Percentiles rank a stretch among this genome's conserved stretches.
Evolutionary conservation across 2,888 invertebrate species (phyloP).

Genomic region (Volucella zonaria): DNA sequence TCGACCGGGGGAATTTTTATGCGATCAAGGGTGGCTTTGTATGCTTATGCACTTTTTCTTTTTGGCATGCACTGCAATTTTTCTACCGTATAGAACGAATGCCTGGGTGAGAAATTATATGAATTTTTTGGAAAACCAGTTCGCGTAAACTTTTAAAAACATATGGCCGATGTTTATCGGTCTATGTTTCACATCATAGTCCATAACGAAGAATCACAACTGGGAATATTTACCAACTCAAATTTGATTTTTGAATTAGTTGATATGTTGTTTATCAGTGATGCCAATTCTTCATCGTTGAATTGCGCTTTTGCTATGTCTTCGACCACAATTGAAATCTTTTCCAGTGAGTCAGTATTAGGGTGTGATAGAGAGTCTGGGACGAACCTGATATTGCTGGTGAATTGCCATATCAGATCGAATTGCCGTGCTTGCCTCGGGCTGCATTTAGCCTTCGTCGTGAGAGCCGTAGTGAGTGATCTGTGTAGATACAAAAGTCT

Average conservation of each 20-base stretch:
- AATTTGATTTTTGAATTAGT: slow-evolving; percentile 9
- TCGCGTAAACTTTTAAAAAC: not conserved
- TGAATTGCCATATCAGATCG: slow-evolving; percentile 74
- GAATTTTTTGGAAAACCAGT: slow-evolving; percentile 10
- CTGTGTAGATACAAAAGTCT: slow-evolving; percentile 60
- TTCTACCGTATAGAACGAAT: slow-evolving; percentile 23
- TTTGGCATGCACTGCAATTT: slow-evolving; percentile 10
- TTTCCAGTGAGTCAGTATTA: slow-evolving; percentile 23
- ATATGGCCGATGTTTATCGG: slow-evolving; percentile 28
- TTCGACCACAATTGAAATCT: not conserved
- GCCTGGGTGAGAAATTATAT: slow-evolving; percentile 27
- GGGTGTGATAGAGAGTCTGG: slow-evolving; percentile 32
- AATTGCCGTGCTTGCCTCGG: slow-evolving; percentile 79
- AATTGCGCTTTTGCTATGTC: not conserved
- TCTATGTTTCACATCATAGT: slow-evolving; percentile 45
- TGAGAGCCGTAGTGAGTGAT: slow-evolving; percentile 77
- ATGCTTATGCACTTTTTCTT: slow-evolving; percentile 56
- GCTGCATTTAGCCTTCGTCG: slow-evolving; percentile 67
- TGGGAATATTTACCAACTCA: slow-evolving; percentile 10
- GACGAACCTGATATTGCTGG: slow-evolving; percentile 21
- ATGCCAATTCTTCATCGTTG: not conserved
- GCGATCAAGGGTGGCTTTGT: slow-evolving; percentile 35
- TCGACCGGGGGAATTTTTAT: slow-evolving; percentile 11
- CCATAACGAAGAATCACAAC: slow-evolving; percentile 27
- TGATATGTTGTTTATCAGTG: not conserved